Percentiles rank a stretch among this genome's conserved stretches.
Conservation (phyloP, 2,113 vertebrate genomes). For the Chamaetylas fuelleborni region DNA sequence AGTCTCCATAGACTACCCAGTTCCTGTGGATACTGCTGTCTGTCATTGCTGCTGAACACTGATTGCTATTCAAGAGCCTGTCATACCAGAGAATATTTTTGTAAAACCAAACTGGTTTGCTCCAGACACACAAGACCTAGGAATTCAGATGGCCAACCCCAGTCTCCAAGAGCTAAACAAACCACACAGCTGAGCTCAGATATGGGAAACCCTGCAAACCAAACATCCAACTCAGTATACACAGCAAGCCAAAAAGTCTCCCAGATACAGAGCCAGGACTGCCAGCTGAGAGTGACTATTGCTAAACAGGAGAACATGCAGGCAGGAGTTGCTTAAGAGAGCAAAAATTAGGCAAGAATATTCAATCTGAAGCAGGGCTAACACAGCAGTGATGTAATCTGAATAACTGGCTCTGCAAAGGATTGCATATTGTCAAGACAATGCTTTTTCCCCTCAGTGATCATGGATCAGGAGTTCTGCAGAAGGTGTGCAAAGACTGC, state of each 20-base stretch:
- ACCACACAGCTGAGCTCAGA: constrained; percentile 69
- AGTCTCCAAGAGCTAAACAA: constrained; percentile 70
- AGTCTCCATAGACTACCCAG: constrained; percentile 44
- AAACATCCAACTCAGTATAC: constrained; percentile 6
- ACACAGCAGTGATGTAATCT: neutral
- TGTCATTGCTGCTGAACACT: constrained; percentile 60
- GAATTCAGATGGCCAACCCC: constrained; percentile 67
- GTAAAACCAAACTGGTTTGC: constrained; percentile 50
- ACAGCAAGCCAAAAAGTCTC: constrained; percentile 18
- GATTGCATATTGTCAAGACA: neutral
- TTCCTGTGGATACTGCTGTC: constrained; percentile 55
- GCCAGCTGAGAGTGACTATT: neutral
- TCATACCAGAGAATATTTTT: constrained; percentile 50
- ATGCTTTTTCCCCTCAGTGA: neutral
- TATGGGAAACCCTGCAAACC: constrained; percentile 60
- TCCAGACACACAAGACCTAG: constrained; percentile 63
- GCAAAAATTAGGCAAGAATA: neutral
- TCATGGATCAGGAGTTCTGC: neutral
- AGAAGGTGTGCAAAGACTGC: neutral
- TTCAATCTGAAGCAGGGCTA: neutral
- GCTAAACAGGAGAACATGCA: neutral
- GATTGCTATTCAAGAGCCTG: constrained; percentile 57
- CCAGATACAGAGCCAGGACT: neutral
- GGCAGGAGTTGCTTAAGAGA: neutral
- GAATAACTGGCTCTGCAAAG: neutral